Evolutionary conservation across 1,140 invertebrate species (phyloP), one percentile per base, ranked within the genome.

Genomic region (Augochlora pura): DNA sequence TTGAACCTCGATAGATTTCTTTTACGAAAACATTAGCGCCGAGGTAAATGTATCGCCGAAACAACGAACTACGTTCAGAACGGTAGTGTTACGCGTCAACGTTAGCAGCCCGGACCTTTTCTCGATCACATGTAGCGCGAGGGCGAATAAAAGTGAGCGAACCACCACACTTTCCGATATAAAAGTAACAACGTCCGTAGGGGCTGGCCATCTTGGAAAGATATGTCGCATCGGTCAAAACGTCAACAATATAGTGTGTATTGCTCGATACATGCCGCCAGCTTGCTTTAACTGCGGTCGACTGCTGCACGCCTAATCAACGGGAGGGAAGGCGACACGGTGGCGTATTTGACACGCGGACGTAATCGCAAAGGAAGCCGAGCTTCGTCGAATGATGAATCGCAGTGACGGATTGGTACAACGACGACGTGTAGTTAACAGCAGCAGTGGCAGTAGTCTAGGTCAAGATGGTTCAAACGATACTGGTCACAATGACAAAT

Each of bases 361-460:
- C 81, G 78, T 78, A 81, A 81, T 82, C 42, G 71, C 60, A 60
- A 69, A 23, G 63, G 63, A 69, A 75, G 72, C 54, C n/a, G 64
- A 80, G 49, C 38, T 68, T 69, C 52, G 21, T 60, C 49, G 38
- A 91, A 93, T 87, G 93, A 98, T 98, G 97, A 97, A 97, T 95
- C 96, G 97, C 91, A 95, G 94, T 87, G 97, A 98, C 92, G 98
- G 98, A 84, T 94, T 98, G 87, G 96, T 98, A 89, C 97, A 98
- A 93, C 95, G 97, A 92, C 95, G 97, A 89, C 96, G 98, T 93
- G 95, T 96, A 49, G 90, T 91, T 57, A 90, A 94, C 94, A 89
- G 95, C 94, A 90, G 95, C 95, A 88, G 95, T 92, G 87, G 95
- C 93, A 90, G 92, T 91, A 89, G 89, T 92, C 91, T 95, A 93